Base-by-base conservation (phyloP, 1,140 invertebrate species). In the Laupala kohalensis region DNA sequence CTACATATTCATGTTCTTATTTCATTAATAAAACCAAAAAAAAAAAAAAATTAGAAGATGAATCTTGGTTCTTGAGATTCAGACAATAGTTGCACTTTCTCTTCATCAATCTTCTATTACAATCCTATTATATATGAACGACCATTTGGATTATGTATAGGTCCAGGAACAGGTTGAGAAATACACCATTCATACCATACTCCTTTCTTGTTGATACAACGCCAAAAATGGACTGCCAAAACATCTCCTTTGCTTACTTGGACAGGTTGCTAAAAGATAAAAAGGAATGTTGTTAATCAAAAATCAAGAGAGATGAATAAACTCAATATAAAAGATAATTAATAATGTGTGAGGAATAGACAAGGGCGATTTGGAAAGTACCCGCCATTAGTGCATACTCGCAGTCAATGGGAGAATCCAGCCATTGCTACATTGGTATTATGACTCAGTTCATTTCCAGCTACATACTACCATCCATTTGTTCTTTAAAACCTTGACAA, bases 131-230 rank as follows among this genome's bases (percentile, higher is more conserved):
- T 88, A 75, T 90, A 92, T 9, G 91, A 91, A 72, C 90, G 82
- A 13, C 93, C 94, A 77, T 88, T 89, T 2, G 89, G 86, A 82
- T 96, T 96, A 78, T 95, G 92, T 73, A 95, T 86, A 4, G 86
- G 77, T 9, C 84, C 77, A 13, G 84, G 79, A 9, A 82, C 74
- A 0, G 94, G 94, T 71, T 88, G 83, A 4, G 85, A 84, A 3
- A 97, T 82, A 74, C 89, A 87, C 96, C 96, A 99, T 80, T 98
- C 95, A 78, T 98, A 99, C 96, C 96, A 98, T 0, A 98, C 95
- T 78, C 92, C 90, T 69, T 91, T 86, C 12, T 84, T 80, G 73
- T 83, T 87, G 66, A 89, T 88, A 70, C 87, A 86, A 23, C 96
- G 83, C 95, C 95, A 97, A 78, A 98, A 97, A 75, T 93, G 88